Base-by-base conservation (phyloP, 2,888 invertebrate species). In the Luperina testacea region DNA sequence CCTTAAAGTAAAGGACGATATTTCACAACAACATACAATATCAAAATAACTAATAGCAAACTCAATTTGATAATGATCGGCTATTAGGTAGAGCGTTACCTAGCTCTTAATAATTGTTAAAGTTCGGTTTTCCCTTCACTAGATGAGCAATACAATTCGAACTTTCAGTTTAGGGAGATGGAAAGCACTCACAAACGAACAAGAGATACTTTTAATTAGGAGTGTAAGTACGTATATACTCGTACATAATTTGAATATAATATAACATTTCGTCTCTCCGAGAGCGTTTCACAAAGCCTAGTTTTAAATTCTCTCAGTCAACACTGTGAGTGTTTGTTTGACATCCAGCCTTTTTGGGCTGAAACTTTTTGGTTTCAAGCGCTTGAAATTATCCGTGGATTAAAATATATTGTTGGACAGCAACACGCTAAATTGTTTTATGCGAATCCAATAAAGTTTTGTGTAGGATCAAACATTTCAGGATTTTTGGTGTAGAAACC, bases 291-390 rank as follows among this genome's bases (percentile, higher is more conserved):
- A 77, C 51, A 75, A 65, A 72, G 67, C 64, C 74, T 81, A 67
- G 67, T 87, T 85, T 81, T 32, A 74, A 84, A 75, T 74, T 72
- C 69, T 15, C 53, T 70, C 65, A 72, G 81, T 81, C 78, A 81
- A 78, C 78, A 77, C 45, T 69, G 61, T 0, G 69, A 76, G 53
- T 84, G 64, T 81, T 73, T 78, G 74, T 74, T 78, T 77, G 81
- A 78, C 68, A 75, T 77, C 61, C 53, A 68, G 74, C 59, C 72
- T 70, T 84, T 84, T 75, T 53, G 75, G 53, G 24, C 20, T 38
- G 38, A 74, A 83, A 85, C 73, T 86, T 86, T 78, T 81, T 59
- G 53, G 67, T 75, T 81, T 63, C 61, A 77, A 64, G 67, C 69
- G 76, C 53, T 81, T 32, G 32, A 32, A 32, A 32, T 32, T 32